These are phyloP conservation scores for Drosophila melanocephala DNA, from an alignment of 2,888 invertebrate species.

Conservation along the genomic window DNA sequence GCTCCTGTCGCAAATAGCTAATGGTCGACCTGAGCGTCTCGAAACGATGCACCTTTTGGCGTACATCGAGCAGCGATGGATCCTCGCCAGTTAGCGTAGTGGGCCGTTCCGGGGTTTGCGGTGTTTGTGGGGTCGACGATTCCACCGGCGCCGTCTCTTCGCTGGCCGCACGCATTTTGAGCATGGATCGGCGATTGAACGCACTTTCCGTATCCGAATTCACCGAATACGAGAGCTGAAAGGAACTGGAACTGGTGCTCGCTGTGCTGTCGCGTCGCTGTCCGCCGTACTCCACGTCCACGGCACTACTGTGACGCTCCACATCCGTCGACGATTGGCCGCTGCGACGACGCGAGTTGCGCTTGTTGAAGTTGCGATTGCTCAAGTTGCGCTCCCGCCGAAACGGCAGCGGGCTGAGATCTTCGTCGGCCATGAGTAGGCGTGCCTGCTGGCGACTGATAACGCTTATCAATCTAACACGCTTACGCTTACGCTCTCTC, in stretches of 20 bases:
- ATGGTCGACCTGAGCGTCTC: constrained; percentile 72
- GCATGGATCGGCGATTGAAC: constrained; percentile 74
- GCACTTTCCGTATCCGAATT: constrained; percentile 82
- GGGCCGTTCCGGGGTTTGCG: constrained; percentile 16
- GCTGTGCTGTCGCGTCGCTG: constrained; percentile 45
- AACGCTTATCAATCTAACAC: constrained; percentile 51
- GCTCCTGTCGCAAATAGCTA: constrained; percentile 58
- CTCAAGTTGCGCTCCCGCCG: constrained; percentile 82
- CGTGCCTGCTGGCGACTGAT: constrained; percentile 55
- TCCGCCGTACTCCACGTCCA: constrained; percentile 52
- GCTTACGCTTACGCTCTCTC: not conserved
- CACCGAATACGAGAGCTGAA: constrained; percentile 82
- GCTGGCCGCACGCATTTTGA: constrained; percentile 72
- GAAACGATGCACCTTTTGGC: constrained; percentile 80
- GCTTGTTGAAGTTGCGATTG: constrained; percentile 81
- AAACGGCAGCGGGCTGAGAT: constrained; percentile 81
- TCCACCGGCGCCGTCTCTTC: constrained; percentile 17
- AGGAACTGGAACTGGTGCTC: constrained; percentile 68
- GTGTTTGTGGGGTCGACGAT: not conserved
- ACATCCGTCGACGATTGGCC: constrained; percentile 50
- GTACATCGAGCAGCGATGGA: constrained; percentile 79
- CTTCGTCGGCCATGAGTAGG: constrained; percentile 75
- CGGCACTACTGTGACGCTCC: constrained; percentile 50
- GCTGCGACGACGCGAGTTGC: constrained; percentile 76
- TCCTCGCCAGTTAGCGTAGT: constrained; percentile 52